Evolutionary conservation across 2,113 vertebrate genomes (phyloP), one percentile per base, ranked within the genome.

Genomic region (Neomonachus schauinslandi): DNA sequence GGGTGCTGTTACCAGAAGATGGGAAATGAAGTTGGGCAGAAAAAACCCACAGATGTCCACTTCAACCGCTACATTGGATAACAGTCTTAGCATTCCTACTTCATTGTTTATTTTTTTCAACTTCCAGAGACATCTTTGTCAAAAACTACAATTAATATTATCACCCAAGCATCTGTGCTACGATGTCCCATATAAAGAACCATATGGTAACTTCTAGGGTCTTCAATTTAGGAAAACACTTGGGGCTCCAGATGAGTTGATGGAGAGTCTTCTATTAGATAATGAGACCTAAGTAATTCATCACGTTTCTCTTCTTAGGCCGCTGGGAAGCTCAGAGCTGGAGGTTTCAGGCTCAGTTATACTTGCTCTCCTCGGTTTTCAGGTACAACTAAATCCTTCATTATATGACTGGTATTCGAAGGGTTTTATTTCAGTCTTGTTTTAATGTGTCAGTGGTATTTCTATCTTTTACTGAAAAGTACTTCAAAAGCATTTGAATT

Each of bases 81-180:
- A 89, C 82, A 53, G 11, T 28, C 57, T 74, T 42, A 46, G 67
- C 36, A 80, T 69, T 92, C 80, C 61, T 26, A 39, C 1, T 4
- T 14, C 63, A 89, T 10, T 83, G 39, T 63, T 96, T 89, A 26
- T 69, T 93, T 94, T 95, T 90, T 96, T 88, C 51, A 93, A 39
- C n/a, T 71, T 79, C 42, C n/a, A 72, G 31, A 31, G 51, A 55
- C 33, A 82, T 79, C 53, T 49, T 69, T 14, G 2, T 83, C 71
- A 59, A 94, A 97, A 82, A 59, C 51, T 63, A 36, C 26, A 95
- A 77, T 31, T 13, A n/a, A 83, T 36, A 33, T 22, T 59, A 33
- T 61, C 67, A 69, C 36, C 31, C 49, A 79, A 24, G 0, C 74
- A 10, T 57, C 77, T 51, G 5, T 83, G 59, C 63, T 57, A 80